Base-by-base conservation (phyloP, 2,797 vertebrate species). In the Lepus oiostolus region DNA sequence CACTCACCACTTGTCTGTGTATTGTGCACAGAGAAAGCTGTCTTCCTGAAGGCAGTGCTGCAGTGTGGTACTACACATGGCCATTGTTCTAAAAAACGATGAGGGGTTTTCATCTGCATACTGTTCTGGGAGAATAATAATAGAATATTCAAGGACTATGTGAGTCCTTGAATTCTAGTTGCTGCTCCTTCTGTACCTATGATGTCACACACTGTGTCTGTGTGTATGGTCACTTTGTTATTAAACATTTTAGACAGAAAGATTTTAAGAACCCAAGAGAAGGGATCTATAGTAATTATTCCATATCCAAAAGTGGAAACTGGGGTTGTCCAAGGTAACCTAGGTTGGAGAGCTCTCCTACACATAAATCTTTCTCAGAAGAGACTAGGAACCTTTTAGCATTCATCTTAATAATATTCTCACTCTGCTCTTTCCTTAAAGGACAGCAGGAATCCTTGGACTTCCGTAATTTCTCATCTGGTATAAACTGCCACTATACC, bases 401-500 rank as follows among this genome's bases (percentile, higher is more conserved):
- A 16, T 50, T 16, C 17, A 28, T 84, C 12, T 21, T 85, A 58
- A 38, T 28, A 52, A 52, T 62, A 84, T 76, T 91, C 30, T 28
- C 76, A 28, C 24, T 62, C 58, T 24, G 1, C 32, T 26, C 65
- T 81, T 83, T 42, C 70, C 28, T 52, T 67, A n/a, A n/a, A 81
- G 22, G 2, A 5, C 9, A 35, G 10, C 28, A 22, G 52, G 4
- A 32, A 22, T 62, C 10, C 16, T 81, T 92, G 60, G 13, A 79
- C 28, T 50, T 90, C 35, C 42, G 79, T 22, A 17, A 68, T 77
- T 14, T 92, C 28, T 35, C 32, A 88, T 70, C 90, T 90, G 14
- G 65, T 70, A 79, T 32, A 52, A 47, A 65, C 2, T 75, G 3
- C 13, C 13, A 70, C 47, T 76, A 38, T 7, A 26, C 17, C 58